phyloP scores from a whole-genome alignment of 2,113 vertebrate genomes.

The Cranoglanis bouderius region DNA sequence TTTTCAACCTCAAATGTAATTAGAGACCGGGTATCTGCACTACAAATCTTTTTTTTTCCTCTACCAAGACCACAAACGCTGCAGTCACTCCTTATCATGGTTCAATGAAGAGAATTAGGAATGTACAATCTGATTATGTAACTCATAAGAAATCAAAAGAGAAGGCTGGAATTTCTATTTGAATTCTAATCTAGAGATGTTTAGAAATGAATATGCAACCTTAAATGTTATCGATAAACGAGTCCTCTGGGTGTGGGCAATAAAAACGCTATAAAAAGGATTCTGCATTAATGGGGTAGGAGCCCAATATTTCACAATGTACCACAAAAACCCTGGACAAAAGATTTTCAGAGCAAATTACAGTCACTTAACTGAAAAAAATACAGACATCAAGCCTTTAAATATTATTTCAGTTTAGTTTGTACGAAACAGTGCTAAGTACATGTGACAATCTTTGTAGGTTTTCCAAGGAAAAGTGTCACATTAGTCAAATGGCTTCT shows the following conservation, averaged over 20 bases:
- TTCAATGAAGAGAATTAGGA: neutral
- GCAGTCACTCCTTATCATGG: neutral
- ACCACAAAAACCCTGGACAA: neutral
- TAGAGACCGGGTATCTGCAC: constrained; percentile 39
- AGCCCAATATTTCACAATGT: neutral
- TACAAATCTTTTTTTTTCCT: neutral
- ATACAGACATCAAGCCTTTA: neutral
- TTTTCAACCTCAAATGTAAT: constrained; percentile 62
- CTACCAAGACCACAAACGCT: neutral
- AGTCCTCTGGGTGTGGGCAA: neutral
- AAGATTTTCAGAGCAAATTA: neutral
- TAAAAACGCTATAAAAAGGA: neutral
- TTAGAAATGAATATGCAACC: constrained; percentile 7
- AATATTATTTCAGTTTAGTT: neutral
- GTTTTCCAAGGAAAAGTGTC: neutral
- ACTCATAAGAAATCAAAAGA: neutral
- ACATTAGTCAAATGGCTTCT: neutral
- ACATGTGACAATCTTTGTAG: neutral
- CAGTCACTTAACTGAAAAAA: neutral
- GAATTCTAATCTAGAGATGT: neutral
- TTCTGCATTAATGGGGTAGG: too few relatives aligned
- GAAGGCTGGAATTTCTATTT: neutral
- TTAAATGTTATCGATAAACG: neutral
- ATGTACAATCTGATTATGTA: neutral
- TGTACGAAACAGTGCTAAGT: neutral